Percentiles rank a stretch among this genome's conserved stretches.
Conservation (phyloP, 1,140 invertebrate genomes). For the Plutomurus gul region DNA sequence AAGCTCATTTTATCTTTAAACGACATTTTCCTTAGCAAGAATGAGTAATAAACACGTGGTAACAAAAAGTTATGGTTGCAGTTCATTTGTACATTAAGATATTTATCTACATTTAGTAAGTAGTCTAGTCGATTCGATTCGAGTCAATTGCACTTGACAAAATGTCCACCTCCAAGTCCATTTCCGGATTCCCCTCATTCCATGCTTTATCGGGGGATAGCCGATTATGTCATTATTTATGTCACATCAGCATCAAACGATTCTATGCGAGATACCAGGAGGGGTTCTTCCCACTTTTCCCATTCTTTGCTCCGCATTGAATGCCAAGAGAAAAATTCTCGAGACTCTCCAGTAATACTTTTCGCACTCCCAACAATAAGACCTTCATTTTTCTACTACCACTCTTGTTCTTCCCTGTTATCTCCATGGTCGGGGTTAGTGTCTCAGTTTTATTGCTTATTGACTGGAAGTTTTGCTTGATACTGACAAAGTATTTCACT, state of each 20-base stretch:
- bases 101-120: too few relatives aligned
- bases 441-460: neutral
- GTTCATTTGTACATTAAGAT: too few relatives aligned
- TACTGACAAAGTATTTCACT: neutral
- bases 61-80: too few relatives aligned
- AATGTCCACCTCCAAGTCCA: neutral
- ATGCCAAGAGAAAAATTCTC: neutral
- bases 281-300: constrained; percentile 2
- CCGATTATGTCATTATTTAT: constrained; percentile 14
- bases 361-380: neutral
- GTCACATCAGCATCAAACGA: constrained; percentile 16
- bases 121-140: neutral
- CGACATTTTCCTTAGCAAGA: too few relatives aligned
- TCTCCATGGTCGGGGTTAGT: neutral
- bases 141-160: neutral
- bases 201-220: constrained; percentile 2
- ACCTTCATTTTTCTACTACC: neutral
- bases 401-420: too few relatives aligned
- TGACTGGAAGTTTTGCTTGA: neutral
- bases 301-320: neutral
- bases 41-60: too few relatives aligned
- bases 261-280: neutral
- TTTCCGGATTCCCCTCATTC: neutral
- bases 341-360: neutral
- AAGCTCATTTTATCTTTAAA: too few relatives aligned